Base-by-base conservation (phyloP, 1,140 invertebrate species). In the Drosophila parvula region DNA sequence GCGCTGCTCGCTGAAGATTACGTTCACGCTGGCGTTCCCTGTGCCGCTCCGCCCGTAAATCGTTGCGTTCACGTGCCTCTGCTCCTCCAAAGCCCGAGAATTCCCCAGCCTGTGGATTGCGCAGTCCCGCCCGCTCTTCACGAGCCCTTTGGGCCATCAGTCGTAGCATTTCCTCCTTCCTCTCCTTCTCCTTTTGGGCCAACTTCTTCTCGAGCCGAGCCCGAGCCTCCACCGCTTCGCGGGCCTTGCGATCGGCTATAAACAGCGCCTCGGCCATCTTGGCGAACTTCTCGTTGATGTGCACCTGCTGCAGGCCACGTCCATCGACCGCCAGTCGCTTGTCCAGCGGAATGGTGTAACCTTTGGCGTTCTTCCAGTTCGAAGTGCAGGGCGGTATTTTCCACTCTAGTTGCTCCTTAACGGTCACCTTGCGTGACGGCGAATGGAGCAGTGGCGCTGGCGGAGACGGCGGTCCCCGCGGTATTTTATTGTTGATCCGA, bases 341-440 rank as follows among this genome's bases (percentile, higher is more conserved):
- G 92, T 99, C 99, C 67, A 99, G 93, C 0, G 99, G 99, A 90
- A 99, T 99, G 0, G 99, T 99, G 93, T 99, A 99, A 69, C 84
- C 97, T 94, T 98, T 99, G 4, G 98, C 97, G 92, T 99, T 99
- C 93, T 99, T 99, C 99, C 99, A 99, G 91, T 99, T 99, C 12
- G 98, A 99, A 74, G 99, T 99, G 91, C 99, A 99, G 0, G 99
- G 99, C 16, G 99, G 99, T 81, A 99, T 99, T 93, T 99, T 99
- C 99, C 99, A 99, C 92, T 99, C 98, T 74, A 99, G 97, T 91
- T 99, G 99, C 92, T 99, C 99, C 92, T 99, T 99, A 0, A 98
- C 98, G 6, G 98, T 99, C 0, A 99, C 97, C 92, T 99, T 97
- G 63, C 99, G 94, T 0, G 99, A 98, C 0, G 99, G 99, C 0